Evolutionary conservation across 2,113 vertebrate species (phyloP), one percentile per base, ranked within the genome.

Genomic region (Tylochromis polylepis): DNA sequence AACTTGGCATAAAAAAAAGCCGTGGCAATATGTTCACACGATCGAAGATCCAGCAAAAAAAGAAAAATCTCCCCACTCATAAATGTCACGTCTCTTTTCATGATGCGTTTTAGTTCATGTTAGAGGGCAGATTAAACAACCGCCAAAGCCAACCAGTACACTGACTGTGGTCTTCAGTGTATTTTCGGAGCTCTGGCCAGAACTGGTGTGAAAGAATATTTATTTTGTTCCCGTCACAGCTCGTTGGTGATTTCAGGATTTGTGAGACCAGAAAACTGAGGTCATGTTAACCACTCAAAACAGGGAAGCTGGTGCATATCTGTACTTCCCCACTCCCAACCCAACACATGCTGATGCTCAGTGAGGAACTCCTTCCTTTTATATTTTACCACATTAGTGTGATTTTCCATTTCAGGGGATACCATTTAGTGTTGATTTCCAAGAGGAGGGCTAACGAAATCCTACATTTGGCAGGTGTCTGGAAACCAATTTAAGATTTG

Each of bases 151-250:
- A 65, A 20, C 15, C 24, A 49, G 53, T 72, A 8, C 46, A 62
- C 29, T 22, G 27, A 77, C 56, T 55, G 58, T 14, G 77, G 59
- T 27, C 18, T 56, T 3, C 18, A 1, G 5, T 79, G 60, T 79
- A 78, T 70, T 89, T 90, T 80, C 56, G 79, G 82, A 72, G 53
- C 11, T 49, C 36, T 18, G 56, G 55, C 22, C 34, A 34, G 41
- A 60, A 34, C 10, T 79, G 38, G 70, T 79, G 67, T 75, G 82
- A 85, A 81, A 46, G 46, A 81, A 53, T 31, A 43, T 82, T 77
- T 65, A 59, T 67, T 79, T 78, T 51, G 70, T 77, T 83, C 18
- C 27, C 24, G 15, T 65, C 43, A 27, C 29, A 62, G 36, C 49
- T 60, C 9, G 51, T n/a, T 16, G 67, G 18, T 55, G 75, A 57